phyloP scores from a whole-genome alignment of 2,113 vertebrate genomes.

The Gymnarchus niloticus region DNA sequence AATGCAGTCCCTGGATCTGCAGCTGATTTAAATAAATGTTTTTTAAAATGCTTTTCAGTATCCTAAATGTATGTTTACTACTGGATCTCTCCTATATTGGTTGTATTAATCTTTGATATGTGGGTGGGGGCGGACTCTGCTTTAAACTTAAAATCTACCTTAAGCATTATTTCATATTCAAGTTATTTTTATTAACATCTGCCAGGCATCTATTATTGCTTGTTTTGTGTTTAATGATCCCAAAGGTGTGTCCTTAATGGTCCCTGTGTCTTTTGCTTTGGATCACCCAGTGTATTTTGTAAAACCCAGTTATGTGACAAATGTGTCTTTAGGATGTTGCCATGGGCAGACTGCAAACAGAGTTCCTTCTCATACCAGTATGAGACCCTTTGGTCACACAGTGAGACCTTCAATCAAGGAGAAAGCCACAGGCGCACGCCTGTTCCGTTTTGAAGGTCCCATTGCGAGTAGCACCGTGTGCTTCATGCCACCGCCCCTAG shows the following conservation, averaged over 20 bases:
- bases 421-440: background rate
- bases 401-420: background rate
- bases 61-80: background rate
- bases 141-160: too few relatives aligned
- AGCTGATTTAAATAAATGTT: background rate
- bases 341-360: background rate
- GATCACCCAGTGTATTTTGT: background rate
- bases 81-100: too few relatives aligned
- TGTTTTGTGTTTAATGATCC: background rate
- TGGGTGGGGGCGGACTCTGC: background rate
- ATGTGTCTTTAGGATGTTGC: background rate
- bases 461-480: background rate
- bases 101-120: background rate
- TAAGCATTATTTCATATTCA: too few relatives aligned
- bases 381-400: background rate
- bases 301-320: background rate
- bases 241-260: background rate
- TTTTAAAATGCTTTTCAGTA: background rate
- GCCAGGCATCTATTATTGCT: too few relatives aligned
- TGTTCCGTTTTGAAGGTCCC: background rate
- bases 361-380: background rate
- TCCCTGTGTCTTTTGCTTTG: background rate
- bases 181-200: too few relatives aligned
- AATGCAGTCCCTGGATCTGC: conserved; percentile 36
- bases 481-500: background rate